Conservation (phyloP, 1,140 invertebrate genomes). For the Macrotrachela quadricornifera region DNA sequence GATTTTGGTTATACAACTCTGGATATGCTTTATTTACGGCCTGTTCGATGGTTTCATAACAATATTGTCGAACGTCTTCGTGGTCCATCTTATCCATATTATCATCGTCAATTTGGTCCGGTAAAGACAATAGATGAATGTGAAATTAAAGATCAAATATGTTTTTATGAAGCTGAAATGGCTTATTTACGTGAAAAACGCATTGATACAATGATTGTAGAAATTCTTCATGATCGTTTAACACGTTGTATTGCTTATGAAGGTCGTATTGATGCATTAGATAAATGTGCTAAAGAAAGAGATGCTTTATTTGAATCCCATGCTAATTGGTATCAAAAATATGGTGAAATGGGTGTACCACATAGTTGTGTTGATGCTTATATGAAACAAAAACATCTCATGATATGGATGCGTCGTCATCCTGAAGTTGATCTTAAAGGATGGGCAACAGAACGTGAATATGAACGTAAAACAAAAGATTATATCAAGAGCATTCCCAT, state of each 20-base stretch:
- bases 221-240: slow-evolving; percentile 54
- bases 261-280: slow-evolving; percentile 38
- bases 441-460: too few relatives aligned
- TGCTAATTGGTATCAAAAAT: slow-evolving; percentile 75
- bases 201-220: slow-evolving; percentile 65
- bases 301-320: slow-evolving; percentile 52
- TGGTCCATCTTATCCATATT: slow-evolving; percentile 43
- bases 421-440: not conserved
- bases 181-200: slow-evolving; percentile 59
- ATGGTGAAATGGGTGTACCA: slow-evolving; percentile 64
- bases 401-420: slow-evolving; percentile 85
- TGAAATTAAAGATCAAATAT: slow-evolving; percentile 59
- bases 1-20: too few relatives aligned
- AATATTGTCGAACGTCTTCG: too few relatives aligned
- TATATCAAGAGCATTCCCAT: too few relatives aligned
- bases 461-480: too few relatives aligned
- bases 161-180: slow-evolving; percentile 64
- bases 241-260: slow-evolving; percentile 64
- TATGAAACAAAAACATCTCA: slow-evolving; percentile 94
- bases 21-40: too few relatives aligned
- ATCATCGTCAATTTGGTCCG: slow-evolving; percentile 65
- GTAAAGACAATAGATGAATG: slow-evolving; percentile 90
- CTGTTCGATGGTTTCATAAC: too few relatives aligned
- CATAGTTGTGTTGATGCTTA: slow-evolving; percentile 50
- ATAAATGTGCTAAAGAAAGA: slow-evolving; percentile 43